Evolutionary conservation across 2,113 vertebrate genomes (phyloP).

Genomic region (Rhabdornis inornatus): DNA sequence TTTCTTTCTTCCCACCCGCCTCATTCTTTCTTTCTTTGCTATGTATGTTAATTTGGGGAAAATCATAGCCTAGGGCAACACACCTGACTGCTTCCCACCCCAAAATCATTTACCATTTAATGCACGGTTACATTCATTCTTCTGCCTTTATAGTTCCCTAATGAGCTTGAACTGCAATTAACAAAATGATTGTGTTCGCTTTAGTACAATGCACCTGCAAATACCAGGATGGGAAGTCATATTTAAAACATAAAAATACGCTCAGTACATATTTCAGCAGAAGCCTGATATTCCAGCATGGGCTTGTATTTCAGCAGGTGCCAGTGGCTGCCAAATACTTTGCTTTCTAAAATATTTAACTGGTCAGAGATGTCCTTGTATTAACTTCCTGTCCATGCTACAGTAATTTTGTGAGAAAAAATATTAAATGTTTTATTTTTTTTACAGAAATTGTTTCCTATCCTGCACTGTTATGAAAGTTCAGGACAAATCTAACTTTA

Average conservation of each 20-base stretch:
- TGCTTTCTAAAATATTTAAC: background rate
- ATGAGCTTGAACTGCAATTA: slow-evolving; percentile 72
- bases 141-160: slow-evolving; percentile 68
- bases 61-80: slow-evolving; percentile 62
- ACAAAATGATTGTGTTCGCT: slow-evolving; percentile 65
- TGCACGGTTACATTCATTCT: slow-evolving; percentile 65
- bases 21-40: slow-evolving; percentile 53
- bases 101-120: slow-evolving; percentile 71
- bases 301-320: slow-evolving; percentile 27
- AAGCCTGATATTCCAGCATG: slow-evolving; percentile 19
- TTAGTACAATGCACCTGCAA: slow-evolving; percentile 67
- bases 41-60: slow-evolving; percentile 64
- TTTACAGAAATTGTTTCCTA: background rate
- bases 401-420: background rate
- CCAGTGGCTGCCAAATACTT: background rate
- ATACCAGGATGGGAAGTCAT: slow-evolving; percentile 51
- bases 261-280: background rate
- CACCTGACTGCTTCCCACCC: slow-evolving; percentile 60
- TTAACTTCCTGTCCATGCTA: background rate
- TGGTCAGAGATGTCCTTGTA: background rate
- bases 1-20: slow-evolving; percentile 51
- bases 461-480: background rate
- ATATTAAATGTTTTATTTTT: background rate
- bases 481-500: accelerated
- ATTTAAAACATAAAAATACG: slow-evolving; percentile 26